Evolutionary conservation across 2,888 invertebrate genomes (phyloP).

Genomic region (Tuberolachnus salignus): DNA sequence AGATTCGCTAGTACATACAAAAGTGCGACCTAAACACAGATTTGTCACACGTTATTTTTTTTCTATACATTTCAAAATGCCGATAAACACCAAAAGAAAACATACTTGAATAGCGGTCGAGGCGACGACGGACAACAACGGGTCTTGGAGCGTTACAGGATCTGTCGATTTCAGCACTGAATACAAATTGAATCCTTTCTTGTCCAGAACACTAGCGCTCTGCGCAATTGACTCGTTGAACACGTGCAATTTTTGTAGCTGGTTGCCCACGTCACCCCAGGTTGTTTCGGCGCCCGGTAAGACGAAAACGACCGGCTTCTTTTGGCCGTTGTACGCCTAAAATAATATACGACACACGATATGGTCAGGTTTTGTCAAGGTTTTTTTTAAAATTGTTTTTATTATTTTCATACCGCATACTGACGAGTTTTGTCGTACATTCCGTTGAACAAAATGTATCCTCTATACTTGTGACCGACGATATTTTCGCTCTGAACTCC

Average conservation of each 20-base stretch:
- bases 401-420: slow-evolving; percentile 62
- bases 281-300: slow-evolving; percentile 98
- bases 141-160: slow-evolving; percentile 79
- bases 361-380: neutral
- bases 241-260: slow-evolving; percentile 79
- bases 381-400: neutral
- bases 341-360: slow-evolving; percentile 3
- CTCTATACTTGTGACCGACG: slow-evolving; percentile 79
- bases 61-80: too few relatives aligned
- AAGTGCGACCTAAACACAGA: slow-evolving; percentile 41
- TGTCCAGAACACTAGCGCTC: slow-evolving; percentile 77
- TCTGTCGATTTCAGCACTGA: slow-evolving; percentile 78
- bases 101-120: slow-evolving; percentile 34
- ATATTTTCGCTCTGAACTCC: slow-evolving; percentile 75
- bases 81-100: neutral
- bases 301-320: slow-evolving; percentile 89
- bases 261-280: slow-evolving; percentile 93
- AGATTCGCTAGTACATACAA: slow-evolving; percentile 42
- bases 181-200: slow-evolving; percentile 80
- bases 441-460: slow-evolving; percentile 76
- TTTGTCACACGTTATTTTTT: too few relatives aligned
- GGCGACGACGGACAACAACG: slow-evolving; percentile 92
- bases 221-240: slow-evolving; percentile 76
- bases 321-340: slow-evolving; percentile 66
- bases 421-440: slow-evolving; percentile 63